Evolutionary conservation across 2,888 invertebrate genomes (phyloP), one percentile per base, ranked within the genome.

Genomic region (Meloe dianella): DNA sequence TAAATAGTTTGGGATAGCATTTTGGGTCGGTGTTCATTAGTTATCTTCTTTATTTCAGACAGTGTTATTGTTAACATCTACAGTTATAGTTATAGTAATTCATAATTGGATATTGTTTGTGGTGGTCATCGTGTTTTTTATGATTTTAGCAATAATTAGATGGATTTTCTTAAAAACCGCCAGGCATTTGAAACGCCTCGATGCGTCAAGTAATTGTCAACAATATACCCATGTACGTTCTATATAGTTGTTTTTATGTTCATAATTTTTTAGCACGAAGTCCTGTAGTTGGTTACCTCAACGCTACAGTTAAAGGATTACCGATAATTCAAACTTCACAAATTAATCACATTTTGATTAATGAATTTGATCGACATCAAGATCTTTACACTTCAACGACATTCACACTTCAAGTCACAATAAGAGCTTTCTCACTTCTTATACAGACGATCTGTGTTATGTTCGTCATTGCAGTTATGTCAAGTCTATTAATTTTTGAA

Each of bases 271-370:
- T 35, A 92, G 92, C 90, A 62, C 87, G 92, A 58, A 92, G 92
- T 76, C 93, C 93, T 0, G 88, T 94, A 0, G 92, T 91, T 79
- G 89, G 89, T 0, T 90, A 93, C 74, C 84, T 93, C 41, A 91
- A 89, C 75, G 89, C 91, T 62, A 89, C 91, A 0, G 85, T 94
- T 24, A 89, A 91, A 80, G 93, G 93, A 1, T 82, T 94, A 1
- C 86, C 89, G 12, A 91, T 92, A 0, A 91, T 94, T 24, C 85
- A 92, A 71, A 90, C 92, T 0, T 89, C 90, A 72, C 85, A 86
- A 66, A 89, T 89, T 0, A 87, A 90, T 79, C 81, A 85, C 14
- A 85, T 87, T 3, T 86, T 92, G 62, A 85, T 86, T 32, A 79
- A 80, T 30, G 88, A 89, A 73, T 90, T 90, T 74, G 88, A 89